A percentile compares a stretch with the other conserved stretches of the same genome.
Conservation (phyloP, 2,888 invertebrate genomes). For the Melinaea marsaeus region DNA sequence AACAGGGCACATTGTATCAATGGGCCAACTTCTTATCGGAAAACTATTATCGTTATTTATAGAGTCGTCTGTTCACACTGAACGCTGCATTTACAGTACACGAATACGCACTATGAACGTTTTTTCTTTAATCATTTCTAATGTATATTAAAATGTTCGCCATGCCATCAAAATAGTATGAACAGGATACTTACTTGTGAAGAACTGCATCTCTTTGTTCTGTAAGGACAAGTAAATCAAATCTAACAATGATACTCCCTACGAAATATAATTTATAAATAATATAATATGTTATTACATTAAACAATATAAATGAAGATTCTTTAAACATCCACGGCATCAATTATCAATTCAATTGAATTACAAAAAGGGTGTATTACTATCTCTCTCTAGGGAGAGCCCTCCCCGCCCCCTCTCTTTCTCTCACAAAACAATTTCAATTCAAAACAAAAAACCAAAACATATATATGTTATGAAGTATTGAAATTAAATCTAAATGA, state of each 20-base stretch:
- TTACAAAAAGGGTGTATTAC: constrained; percentile 22
- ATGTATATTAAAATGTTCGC: background rate
- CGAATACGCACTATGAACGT: too few relatives aligned
- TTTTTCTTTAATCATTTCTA: too few relatives aligned
- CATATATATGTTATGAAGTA: background rate
- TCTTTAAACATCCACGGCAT: constrained; percentile 15
- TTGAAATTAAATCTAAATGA: background rate
- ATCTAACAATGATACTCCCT: too few relatives aligned
- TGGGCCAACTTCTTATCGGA: constrained; percentile 63
- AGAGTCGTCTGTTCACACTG: constrained; percentile 51
- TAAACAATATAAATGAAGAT: constrained; percentile 9
- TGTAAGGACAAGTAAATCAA: too few relatives aligned
- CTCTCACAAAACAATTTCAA: constrained; percentile 16
- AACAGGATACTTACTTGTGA: too few relatives aligned
- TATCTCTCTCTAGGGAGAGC: too few relatives aligned
- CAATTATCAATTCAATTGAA: constrained; percentile 26
- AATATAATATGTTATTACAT: constrained; percentile 12
- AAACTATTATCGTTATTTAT: constrained; percentile 73
- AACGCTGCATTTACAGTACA: constrained; percentile 36
- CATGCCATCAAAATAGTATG: too few relatives aligned
- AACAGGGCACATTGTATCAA: constrained; percentile 64
- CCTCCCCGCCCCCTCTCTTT: too few relatives aligned
- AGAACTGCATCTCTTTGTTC: too few relatives aligned
- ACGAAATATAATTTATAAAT: too few relatives aligned
- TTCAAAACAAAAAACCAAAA: background rate